Percentiles rank a stretch among this genome's conserved stretches.
Conservation (phyloP, 2,113 vertebrate genomes). For the Calidris pygmaea region DNA sequence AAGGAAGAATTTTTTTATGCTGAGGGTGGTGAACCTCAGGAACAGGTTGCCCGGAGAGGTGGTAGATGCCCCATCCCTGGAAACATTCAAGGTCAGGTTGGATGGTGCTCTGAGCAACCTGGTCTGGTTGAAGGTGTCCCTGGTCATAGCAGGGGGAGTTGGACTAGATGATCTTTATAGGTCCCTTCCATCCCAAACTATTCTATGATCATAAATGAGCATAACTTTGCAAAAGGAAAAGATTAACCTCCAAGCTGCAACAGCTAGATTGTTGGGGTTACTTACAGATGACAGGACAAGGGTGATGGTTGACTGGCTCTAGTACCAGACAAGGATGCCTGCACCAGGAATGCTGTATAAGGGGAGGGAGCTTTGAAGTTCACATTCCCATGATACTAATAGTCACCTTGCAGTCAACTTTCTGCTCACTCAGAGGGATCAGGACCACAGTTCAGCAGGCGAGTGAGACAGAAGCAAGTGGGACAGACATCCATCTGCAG, state of each 20-base stretch:
- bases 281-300: neutral
- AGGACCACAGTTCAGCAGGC: neutral
- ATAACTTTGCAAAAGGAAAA: neutral
- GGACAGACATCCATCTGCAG: neutral
- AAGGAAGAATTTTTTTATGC: neutral
- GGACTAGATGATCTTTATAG: neutral
- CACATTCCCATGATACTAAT: neutral
- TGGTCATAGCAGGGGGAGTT: neutral
- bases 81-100: neutral
- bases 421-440: neutral
- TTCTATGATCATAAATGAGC: neutral
- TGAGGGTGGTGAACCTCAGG: neutral
- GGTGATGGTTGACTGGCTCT: neutral
- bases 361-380: neutral
- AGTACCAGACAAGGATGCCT: neutral
- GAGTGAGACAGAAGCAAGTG: neutral
- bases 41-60: neutral
- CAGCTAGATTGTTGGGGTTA: neutral
- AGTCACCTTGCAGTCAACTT: neutral
- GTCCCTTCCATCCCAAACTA: neutral
- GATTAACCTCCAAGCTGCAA: neutral
- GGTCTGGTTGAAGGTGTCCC: neutral
- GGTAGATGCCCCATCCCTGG: neutral
- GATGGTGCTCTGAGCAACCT: neutral
- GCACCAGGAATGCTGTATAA: neutral